A percentile compares a stretch with the other conserved stretches of the same genome.
phyloP scores from a whole-genome alignment of 1,140 invertebrate genomes.

The Caenorhabditis latens region DNA sequence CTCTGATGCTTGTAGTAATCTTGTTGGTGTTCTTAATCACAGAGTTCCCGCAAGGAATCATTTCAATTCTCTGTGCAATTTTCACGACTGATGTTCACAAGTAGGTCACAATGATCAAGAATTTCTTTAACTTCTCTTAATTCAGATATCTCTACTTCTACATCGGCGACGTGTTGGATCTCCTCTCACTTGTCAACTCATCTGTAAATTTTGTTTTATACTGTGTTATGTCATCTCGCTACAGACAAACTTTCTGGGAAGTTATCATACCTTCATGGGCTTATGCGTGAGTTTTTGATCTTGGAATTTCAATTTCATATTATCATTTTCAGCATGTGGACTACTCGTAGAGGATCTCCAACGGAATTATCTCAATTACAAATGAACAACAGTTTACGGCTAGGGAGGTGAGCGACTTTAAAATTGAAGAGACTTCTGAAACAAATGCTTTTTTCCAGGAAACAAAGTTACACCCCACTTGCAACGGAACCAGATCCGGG shows the following conservation, averaged over 20 bases:
- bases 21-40: conserved; percentile 73
- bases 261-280: conserved; percentile 68
- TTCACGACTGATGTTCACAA: conserved; percentile 70
- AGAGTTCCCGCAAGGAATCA: conserved; percentile 74
- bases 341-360: conserved; percentile 20
- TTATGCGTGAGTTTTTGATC: conserved; percentile 48
- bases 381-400: conserved; percentile 45
- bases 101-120: background rate
- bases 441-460: background rate
- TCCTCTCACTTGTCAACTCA: conserved; percentile 73
- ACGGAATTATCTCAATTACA: conserved; percentile 38
- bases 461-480: conserved; percentile 42
- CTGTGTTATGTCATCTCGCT: conserved; percentile 75
- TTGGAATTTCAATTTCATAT: background rate
- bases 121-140: background rate
- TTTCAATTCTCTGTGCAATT: conserved; percentile 73
- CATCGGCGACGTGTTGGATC: conserved; percentile 79
- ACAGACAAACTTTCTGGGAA: conserved; percentile 73
- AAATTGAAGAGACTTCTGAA: background rate
- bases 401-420: background rate
- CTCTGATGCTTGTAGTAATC: conserved; percentile 72
- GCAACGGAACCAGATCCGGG: conserved; percentile 31
- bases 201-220: conserved; percentile 76
- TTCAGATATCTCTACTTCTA: conserved; percentile 77
- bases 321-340: conserved; percentile 18